phyloP scores from a whole-genome alignment of 1,140 invertebrate species.

The Asobara japonica region DNA sequence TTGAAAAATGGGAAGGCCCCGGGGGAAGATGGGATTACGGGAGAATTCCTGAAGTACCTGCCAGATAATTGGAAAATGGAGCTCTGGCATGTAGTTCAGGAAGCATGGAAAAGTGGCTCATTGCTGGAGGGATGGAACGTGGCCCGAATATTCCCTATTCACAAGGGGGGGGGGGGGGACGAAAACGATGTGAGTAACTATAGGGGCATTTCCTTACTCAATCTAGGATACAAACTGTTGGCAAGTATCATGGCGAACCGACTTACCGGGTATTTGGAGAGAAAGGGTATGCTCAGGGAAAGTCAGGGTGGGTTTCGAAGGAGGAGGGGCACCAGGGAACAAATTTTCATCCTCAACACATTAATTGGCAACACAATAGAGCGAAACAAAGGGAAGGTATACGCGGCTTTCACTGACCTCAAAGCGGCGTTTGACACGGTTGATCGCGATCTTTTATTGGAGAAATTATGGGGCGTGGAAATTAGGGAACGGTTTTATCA shows the following conservation, averaged over 20 bases:
- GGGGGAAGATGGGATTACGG: background rate
- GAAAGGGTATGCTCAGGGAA: background rate
- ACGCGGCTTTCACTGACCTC: background rate
- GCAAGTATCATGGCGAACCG: background rate
- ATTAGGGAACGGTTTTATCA: background rate
- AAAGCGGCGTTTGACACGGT: background rate
- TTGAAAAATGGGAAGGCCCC: background rate
- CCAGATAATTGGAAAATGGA: background rate
- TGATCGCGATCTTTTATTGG: background rate
- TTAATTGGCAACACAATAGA: background rate
- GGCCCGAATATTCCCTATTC: background rate
- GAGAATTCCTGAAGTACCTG: background rate
- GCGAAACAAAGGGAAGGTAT: background rate
- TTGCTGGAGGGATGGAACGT: background rate
- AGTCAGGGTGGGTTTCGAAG: background rate
- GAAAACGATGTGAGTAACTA: background rate
- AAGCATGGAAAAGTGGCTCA: background rate
- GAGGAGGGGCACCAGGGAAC: conserved; percentile 4
- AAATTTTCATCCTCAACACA: background rate
- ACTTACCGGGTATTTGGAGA: background rate
- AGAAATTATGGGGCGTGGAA: background rate
- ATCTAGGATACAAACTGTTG: conserved; percentile 2
- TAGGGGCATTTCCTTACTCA: background rate
- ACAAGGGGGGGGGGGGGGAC: background rate
- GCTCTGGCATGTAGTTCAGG: background rate